Evolutionary conservation across 2,888 invertebrate species (phyloP), one percentile per base, ranked within the genome.

Genomic region (Athalia rosae): DNA sequence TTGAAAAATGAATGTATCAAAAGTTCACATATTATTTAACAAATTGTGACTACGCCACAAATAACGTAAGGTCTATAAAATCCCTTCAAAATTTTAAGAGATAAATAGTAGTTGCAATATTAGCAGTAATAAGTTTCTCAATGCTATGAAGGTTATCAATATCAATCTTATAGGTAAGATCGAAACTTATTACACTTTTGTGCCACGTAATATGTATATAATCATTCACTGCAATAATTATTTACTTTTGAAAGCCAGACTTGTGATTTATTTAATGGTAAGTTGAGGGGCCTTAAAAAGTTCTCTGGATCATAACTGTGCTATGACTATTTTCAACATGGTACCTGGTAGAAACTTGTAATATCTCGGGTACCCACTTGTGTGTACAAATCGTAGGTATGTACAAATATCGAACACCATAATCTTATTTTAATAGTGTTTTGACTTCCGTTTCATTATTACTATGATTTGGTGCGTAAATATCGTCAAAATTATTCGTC

Each of bases 401-500:
- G 28, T 28, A 28, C 28, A 28, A 28, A 71, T 71, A 41, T 41
- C 58, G 58, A 71, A 58, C 71, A 71, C 71, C 56, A 58, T 71
- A 8, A 15, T n/a, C 71, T 58, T 58, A 71, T 9, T 58, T 71
- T 71, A 69, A 43, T 69, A 69, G 56, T 56, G 69, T 71, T 48
- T 45, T 71, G 71, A 71, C 71, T 71, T 58, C 71, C 53, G 58
- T 58, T 71, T 15, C 58, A 58, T 71, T 45, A 59, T 58, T 15
- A 13, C 45, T 71, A 71, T 8, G 8, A 43, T 71, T 71, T 47
- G 62, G 61, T 61, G 74, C 61, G 74, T 74, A 28, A 74, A 74
- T 74, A 74, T 74, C 61, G 58, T 71, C 28, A 28, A 62, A 9
- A 48, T 61, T 61, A 59, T 28, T 74, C 61, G 74, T 74, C 74